Conservation (phyloP, 2,797 vertebrate genomes). For the Phrynocephalus forsythii region DNA sequence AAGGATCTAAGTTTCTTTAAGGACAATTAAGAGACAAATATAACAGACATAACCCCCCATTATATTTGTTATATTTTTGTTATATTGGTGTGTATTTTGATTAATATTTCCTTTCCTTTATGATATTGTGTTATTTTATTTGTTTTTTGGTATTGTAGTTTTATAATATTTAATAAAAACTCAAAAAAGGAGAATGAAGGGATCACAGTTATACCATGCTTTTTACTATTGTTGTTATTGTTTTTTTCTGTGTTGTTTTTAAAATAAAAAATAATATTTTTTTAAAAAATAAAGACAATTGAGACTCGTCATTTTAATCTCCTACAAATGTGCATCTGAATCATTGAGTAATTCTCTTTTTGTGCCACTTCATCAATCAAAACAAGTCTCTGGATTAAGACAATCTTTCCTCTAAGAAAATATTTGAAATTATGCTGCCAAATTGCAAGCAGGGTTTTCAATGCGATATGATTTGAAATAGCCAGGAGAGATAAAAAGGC, state of each 20-base stretch:
- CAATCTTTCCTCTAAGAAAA: conserved; percentile 32
- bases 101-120: no score
- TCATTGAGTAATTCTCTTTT: conserved; percentile 49
- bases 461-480: conserved; percentile 53
- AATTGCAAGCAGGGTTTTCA: conserved; percentile 48
- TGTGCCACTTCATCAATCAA: conserved; percentile 52
- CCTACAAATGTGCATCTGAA: conserved; percentile 46
- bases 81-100: no score
- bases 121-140: no score
- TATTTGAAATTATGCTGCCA: conserved; percentile 39
- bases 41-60: no score
- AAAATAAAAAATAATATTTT: no score
- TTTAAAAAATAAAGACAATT: conserved; percentile 8
- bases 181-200: no score
- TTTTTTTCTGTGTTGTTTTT: no score
- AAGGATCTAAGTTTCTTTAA: neutral
- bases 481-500: conserved; percentile 47
- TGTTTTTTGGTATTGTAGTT: no score
- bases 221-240: no score
- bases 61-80: no score
- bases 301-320: conserved; percentile 50
- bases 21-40: conserved; percentile 10
- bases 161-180: no score
- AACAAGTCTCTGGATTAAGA: conserved; percentile 54
- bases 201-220: no score